phyloP scores from a whole-genome alignment of 2,888 invertebrate genomes.

The Myopa tessellatipennis region DNA sequence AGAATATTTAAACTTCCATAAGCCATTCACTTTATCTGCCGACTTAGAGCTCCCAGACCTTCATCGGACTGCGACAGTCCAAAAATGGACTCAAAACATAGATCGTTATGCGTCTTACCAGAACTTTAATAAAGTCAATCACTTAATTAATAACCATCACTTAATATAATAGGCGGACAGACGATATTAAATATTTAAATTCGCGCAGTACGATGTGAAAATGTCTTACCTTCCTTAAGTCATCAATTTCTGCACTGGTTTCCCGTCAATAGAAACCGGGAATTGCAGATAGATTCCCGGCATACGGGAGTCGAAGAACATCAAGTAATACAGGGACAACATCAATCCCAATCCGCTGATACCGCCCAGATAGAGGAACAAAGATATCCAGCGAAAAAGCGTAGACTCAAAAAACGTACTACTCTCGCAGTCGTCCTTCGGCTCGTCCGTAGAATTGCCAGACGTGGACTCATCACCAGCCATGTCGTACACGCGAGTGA shows the following conservation, averaged over 20 bases:
- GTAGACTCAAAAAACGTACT: slow-evolving; percentile 58
- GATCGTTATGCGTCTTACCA: too few species aligned
- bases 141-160: too few species aligned
- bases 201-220: too few species aligned
- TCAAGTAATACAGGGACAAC: slow-evolving; percentile 61
- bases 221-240: too few species aligned
- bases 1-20: too few species aligned
- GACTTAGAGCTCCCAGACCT: too few species aligned
- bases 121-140: too few species aligned
- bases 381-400: slow-evolving; percentile 60
- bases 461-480: neutral
- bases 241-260: slow-evolving; percentile 60
- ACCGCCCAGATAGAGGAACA: slow-evolving; percentile 61
- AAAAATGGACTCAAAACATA: too few species aligned
- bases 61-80: too few species aligned
- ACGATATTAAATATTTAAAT: too few species aligned
- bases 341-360: slow-evolving; percentile 63
- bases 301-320: slow-evolving; percentile 66
- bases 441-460: neutral
- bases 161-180: too few species aligned
- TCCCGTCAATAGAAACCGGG: slow-evolving; percentile 60
- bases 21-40: too few species aligned
- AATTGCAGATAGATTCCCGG: slow-evolving; percentile 64
- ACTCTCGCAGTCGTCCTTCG: slow-evolving; percentile 42
- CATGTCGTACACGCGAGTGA: neutral